Base-by-base conservation (phyloP, 2,888 invertebrate species). In the Steromphala cineraria region DNA sequence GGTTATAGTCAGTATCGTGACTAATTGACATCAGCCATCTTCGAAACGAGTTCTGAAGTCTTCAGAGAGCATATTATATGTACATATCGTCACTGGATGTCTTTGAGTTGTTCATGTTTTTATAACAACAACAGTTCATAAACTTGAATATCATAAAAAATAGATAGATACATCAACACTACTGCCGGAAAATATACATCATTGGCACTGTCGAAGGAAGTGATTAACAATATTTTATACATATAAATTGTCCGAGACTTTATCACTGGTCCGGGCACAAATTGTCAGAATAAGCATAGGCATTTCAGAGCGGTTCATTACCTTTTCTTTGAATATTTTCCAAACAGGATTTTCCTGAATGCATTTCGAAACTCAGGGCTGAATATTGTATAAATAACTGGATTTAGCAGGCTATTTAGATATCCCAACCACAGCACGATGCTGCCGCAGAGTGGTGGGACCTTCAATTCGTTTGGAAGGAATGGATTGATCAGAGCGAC, bases 301-400 rank as follows among this genome's bases (percentile, higher is more conserved):
- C 28, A 40, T 71, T 71, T 13, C 1, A 1, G 1, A 8, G 71
- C 28, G 40, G 71, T 36, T 36, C n/a, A 71, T 71, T 71, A 71
- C 71, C 71, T 53, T 28, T 79, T 75, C 67, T 82, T 83, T 53
- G 84, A 82, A 82, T 92, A 92, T 84, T 91, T 91, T 52, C 92
- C 92, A 77, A 91, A 93, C 10, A 98, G 95, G 87, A 98, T 97
- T 85, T 97, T 95, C 85, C 97, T 96, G 94, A 98, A 98, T 75
- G 98, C 98, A 92, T 96, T 96, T 88, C 98, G 95, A 93, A 98
- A 98, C 92, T 98, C 98, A 19, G 98, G 98, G 91, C 96, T 97
- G 94, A 98, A 98, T 90, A 98, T 96, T n/a, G 97, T 98, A 93
- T 98, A 98, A 91, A 98, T 97, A 84, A 98, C 96, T n/a, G 98